Conservation (phyloP, 37 sponge, comb jelly and placozoan species). For the Haliclona indistincta region DNA sequence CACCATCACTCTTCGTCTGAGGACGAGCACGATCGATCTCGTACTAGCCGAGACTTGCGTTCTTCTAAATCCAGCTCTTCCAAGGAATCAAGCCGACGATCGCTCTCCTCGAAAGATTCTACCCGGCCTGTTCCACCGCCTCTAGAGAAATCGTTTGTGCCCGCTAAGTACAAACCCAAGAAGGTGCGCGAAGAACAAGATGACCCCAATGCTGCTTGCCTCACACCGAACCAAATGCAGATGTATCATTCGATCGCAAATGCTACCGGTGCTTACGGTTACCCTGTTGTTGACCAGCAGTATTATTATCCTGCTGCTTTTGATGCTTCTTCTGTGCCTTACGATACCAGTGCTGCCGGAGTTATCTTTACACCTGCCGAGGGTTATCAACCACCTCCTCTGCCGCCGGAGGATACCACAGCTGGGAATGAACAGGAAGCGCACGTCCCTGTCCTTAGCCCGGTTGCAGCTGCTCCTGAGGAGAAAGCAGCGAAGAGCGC, state of each 20-base stretch:
- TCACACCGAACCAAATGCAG: not conserved
- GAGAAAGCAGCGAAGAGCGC: no score
- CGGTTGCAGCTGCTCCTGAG: not conserved
- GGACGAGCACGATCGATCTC: no score
- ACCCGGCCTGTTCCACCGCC: no score
- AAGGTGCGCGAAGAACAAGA: not conserved
- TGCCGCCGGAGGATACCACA: no score
- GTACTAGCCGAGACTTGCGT: not conserved
- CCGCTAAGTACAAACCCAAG: constrained; percentile 9
- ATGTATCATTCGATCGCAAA: not conserved
- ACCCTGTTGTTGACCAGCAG: not conserved
- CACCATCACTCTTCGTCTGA: no score
- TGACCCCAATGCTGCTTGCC: not conserved
- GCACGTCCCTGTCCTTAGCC: no score
- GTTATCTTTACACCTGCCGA: no score
- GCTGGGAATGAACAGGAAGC: no score
- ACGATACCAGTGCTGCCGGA: not conserved
- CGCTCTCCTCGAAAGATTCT: no score
- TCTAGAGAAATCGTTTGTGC: constrained; percentile 3
- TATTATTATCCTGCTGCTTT: not conserved
- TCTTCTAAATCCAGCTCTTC: not conserved
- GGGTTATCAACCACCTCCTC: no score
- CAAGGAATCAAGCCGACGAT: no score
- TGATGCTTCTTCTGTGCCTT: not conserved
- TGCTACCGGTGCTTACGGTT: constrained; percentile 6